Conservation (phyloP, 2,797 vertebrate genomes). For the Protosalanx chinensis region DNA sequence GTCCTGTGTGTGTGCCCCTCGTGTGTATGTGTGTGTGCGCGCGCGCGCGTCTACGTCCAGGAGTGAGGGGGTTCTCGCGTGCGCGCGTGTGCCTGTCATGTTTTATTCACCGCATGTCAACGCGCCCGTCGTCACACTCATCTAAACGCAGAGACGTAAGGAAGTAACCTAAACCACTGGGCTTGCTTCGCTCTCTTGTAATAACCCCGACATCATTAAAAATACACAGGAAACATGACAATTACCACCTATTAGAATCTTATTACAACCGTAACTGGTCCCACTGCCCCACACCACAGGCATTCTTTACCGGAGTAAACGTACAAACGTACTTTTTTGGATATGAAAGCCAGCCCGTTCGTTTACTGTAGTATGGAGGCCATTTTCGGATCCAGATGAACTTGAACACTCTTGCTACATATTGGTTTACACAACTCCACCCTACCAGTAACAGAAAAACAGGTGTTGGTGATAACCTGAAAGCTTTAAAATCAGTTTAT, state of each 20-base stretch:
- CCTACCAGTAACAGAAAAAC: not conserved
- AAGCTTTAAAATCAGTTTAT: conserved; percentile 33
- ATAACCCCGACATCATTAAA: conserved; percentile 74
- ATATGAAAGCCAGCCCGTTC: too few species aligned
- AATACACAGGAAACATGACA: conserved; percentile 64
- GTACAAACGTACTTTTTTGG: too few species aligned
- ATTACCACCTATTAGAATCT: conserved; percentile 72
- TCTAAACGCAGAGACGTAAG: conserved; percentile 60
- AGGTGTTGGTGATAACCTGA: conserved; percentile 17
- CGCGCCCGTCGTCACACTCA: conserved; percentile 62
- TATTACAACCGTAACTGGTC: conserved; percentile 31
- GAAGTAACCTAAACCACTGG: conserved; percentile 60
- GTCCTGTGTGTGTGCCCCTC: not conserved
- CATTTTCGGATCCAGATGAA: too few species aligned
- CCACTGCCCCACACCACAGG: not conserved
- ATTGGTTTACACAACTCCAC: too few species aligned
- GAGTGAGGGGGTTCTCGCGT: conserved; percentile 30
- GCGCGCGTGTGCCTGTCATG: conserved; percentile 54
- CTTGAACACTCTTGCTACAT: too few species aligned
- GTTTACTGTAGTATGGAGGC: too few species aligned
- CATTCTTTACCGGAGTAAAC: not conserved
- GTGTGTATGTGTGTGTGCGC: conserved; percentile 8
- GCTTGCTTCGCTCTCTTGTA: conserved; percentile 65
- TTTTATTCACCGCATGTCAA: conserved; percentile 69
- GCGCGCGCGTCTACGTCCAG: conserved; percentile 2